Conservation (phyloP, 2,888 invertebrate genomes). For the Stenchaetothrips biformis region DNA sequence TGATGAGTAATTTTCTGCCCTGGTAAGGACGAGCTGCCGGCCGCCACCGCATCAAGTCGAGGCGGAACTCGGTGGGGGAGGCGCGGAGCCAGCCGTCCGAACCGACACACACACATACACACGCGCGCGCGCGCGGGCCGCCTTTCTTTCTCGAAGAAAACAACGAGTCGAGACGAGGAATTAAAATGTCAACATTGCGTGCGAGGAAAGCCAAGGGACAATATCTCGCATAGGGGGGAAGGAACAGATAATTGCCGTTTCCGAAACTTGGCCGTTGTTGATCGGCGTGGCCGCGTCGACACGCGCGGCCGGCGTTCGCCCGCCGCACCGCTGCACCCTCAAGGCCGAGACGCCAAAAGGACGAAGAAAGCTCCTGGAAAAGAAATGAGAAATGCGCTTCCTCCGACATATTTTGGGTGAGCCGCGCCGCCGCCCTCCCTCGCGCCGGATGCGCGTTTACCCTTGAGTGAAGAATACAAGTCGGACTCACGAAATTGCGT, state of each 20-base stretch:
- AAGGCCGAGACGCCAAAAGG: no score
- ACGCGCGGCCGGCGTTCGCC: no score
- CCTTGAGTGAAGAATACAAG: neutral
- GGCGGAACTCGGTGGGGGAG: neutral
- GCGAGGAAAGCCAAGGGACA: neutral
- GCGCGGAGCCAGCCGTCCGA: neutral
- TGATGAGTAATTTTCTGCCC: slow-evolving; percentile 23
- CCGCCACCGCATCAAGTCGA: neutral
- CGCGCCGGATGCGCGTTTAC: neutral
- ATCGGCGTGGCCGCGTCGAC: neutral
- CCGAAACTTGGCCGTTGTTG: neutral
- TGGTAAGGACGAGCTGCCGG: neutral
- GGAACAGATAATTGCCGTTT: slow-evolving; percentile 1
- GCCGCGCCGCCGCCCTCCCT: neutral
- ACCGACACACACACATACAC: neutral
- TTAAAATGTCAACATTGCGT: slow-evolving; percentile 21
- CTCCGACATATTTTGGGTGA: neutral
- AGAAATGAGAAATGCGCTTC: neutral
- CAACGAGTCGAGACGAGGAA: neutral
- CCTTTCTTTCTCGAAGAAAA: neutral
- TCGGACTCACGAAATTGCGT: neutral
- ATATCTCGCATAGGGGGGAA: neutral
- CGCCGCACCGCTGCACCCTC: no score
- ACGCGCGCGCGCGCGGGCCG: no score
- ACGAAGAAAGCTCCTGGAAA: neutral